Percentiles rank a stretch among this genome's conserved stretches.
These are phyloP conservation scores for Cottoperca gobio DNA, from an alignment of 2,797 vertebrate species.

Conservation along the genomic window DNA sequence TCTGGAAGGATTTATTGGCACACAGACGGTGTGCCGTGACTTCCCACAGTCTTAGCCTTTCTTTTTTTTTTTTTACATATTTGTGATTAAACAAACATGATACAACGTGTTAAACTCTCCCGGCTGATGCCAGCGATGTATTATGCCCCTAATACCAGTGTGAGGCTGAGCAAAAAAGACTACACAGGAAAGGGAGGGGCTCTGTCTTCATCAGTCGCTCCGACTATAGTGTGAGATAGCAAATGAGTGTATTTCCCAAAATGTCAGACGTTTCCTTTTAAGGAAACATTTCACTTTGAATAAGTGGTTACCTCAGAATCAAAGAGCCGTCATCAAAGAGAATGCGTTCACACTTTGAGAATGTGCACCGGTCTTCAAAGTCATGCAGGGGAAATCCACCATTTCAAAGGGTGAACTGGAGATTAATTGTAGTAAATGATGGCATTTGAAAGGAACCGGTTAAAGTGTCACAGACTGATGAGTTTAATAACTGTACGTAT, in stretches of 20 bases:
- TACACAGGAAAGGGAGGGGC: background rate
- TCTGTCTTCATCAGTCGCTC: background rate
- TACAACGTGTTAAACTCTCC: background rate
- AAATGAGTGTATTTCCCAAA: no score
- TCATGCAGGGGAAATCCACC: slow-evolving; percentile 18
- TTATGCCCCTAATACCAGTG: background rate
- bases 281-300: background rate
- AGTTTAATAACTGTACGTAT: background rate
- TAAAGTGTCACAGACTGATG: background rate
- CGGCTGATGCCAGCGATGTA: background rate
- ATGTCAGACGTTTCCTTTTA: background rate
- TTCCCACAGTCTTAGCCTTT: background rate
- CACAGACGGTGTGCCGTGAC: background rate
- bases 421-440: background rate
- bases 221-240: no score
- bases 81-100: background rate
- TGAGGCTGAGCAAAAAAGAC: background rate
- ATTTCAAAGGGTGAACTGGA: slow-evolving; percentile 14
- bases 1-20: background rate
- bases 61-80: background rate
- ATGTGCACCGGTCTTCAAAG: slow-evolving; percentile 14
- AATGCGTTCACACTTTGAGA: background rate
- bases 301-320: background rate
- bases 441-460: background rate
- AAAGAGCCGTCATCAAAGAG: slow-evolving; percentile 38